These are phyloP conservation scores for Tenthredo scrophulariae DNA, from an alignment of 2,888 invertebrate species.

Conservation along the genomic window DNA sequence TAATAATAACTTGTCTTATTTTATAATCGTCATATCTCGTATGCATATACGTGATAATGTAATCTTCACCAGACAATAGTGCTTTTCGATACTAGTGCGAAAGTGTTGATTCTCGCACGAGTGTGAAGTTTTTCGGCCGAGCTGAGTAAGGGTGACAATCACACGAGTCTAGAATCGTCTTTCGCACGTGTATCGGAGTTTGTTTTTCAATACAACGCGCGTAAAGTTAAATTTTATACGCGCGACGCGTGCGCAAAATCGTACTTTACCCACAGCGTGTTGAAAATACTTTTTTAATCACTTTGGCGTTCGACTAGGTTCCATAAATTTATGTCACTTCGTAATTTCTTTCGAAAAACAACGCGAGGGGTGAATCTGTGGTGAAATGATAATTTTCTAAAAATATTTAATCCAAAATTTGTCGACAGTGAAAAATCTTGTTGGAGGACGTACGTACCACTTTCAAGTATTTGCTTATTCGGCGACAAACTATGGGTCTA, in stretches of 20 bases:
- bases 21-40: neutral
- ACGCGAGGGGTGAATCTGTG: neutral
- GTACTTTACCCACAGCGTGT: too few relatives aligned
- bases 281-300: neutral
- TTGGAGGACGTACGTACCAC: constrained; percentile 94
- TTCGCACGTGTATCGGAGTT: too few relatives aligned
- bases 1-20: neutral
- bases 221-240: too few relatives aligned
- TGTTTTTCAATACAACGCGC: too few relatives aligned
- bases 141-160: too few relatives aligned
- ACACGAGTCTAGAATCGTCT: too few relatives aligned
- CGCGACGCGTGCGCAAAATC: too few relatives aligned
- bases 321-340: neutral
- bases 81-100: too few relatives aligned
- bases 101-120: too few relatives aligned
- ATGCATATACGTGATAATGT: neutral
- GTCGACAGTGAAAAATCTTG: constrained; percentile 91
- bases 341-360: neutral
- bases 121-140: too few relatives aligned
- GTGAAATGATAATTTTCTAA: neutral
- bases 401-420: constrained; percentile 49
- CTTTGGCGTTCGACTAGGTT: neutral
- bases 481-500: constrained; percentile 91
- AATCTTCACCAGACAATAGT: neutral
- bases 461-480: constrained; percentile 95